Conservation (phyloP, 2,888 invertebrate species). For the Lamellibrachia columna region DNA sequence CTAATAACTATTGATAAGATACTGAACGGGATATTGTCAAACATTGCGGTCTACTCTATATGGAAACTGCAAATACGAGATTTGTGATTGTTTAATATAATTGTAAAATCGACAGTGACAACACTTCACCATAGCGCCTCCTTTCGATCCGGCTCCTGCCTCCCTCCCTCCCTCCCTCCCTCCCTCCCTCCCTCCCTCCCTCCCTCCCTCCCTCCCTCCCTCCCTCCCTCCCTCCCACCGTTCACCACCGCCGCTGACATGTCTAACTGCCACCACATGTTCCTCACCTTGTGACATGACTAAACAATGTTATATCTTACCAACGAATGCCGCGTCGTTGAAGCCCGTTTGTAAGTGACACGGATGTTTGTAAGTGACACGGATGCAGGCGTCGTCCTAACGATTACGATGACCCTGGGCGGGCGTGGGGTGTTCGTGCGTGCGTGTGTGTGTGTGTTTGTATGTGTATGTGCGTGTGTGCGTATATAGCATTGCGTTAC, state of each 20-base stretch:
- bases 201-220: too few species aligned
- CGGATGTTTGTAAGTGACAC: not conserved
- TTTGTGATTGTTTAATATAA: not conserved
- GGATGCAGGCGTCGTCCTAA: not conserved
- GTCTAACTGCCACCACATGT: not conserved
- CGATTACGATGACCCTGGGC: not conserved
- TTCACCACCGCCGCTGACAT: not conserved
- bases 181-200: too few species aligned
- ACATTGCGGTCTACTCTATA: not conserved
- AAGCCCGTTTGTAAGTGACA: not conserved
- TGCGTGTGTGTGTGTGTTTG: not conserved
- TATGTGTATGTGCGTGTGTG: not conserved
- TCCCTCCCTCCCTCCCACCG: not conserved
- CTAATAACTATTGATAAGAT: not conserved
- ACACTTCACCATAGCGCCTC: not conserved
- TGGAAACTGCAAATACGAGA: not conserved
- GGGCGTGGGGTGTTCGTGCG: too few species aligned
- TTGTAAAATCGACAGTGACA: not conserved
- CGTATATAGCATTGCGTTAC: not conserved
- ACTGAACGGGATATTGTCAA: not conserved
- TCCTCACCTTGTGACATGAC: not conserved
- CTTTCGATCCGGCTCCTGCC: not conserved
- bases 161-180: too few species aligned
- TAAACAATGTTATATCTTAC: not conserved
- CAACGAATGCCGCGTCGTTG: not conserved